Evolutionary conservation across 2,797 vertebrate species (phyloP).

Genomic region (Smutsia temminckii): DNA sequence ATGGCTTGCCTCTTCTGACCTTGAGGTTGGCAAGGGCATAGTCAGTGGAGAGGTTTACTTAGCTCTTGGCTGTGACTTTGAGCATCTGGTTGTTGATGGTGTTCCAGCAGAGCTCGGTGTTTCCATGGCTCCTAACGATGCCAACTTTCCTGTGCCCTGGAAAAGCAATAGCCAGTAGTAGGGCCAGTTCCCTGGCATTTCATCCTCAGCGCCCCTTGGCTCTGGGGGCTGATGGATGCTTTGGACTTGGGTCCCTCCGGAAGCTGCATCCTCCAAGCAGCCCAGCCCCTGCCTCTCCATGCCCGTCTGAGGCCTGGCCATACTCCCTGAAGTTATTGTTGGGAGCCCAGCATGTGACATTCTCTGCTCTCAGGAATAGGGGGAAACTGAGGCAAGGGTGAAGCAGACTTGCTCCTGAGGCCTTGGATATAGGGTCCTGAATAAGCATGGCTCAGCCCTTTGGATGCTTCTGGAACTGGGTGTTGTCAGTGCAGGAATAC

Average conservation of each 20-base stretch:
- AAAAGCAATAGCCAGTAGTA: conserved; percentile 35
- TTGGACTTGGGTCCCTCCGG: neutral
- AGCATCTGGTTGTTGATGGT: conserved; percentile 1
- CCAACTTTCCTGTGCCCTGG: conserved; percentile 52
- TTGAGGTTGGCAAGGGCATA: conserved; percentile 48
- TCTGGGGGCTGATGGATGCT: conserved; percentile 56
- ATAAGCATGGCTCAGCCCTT: neutral
- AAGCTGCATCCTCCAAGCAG: neutral
- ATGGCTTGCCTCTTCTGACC: conserved; percentile 15
- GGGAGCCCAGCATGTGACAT: neutral
- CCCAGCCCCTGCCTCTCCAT: neutral
- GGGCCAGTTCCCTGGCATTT: conserved; percentile 49
- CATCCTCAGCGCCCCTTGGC: neutral
- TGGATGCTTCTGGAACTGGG: neutral
- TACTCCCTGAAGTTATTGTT: neutral
- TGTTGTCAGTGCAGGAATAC: neutral
- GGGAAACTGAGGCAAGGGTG: neutral
- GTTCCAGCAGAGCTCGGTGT: conserved; percentile 66
- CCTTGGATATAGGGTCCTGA: neutral
- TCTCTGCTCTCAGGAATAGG: neutral
- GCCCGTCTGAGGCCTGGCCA: neutral
- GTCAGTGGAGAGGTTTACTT: conserved; percentile 16
- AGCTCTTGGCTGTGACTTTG: conserved; percentile 43
- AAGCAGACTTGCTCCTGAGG: neutral
- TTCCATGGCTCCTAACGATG: conserved; percentile 23